Evolutionary conservation across 2,797 vertebrate species (phyloP), one percentile per base, ranked within the genome.

Genomic region (Kryptolebias ocellatus): DNA sequence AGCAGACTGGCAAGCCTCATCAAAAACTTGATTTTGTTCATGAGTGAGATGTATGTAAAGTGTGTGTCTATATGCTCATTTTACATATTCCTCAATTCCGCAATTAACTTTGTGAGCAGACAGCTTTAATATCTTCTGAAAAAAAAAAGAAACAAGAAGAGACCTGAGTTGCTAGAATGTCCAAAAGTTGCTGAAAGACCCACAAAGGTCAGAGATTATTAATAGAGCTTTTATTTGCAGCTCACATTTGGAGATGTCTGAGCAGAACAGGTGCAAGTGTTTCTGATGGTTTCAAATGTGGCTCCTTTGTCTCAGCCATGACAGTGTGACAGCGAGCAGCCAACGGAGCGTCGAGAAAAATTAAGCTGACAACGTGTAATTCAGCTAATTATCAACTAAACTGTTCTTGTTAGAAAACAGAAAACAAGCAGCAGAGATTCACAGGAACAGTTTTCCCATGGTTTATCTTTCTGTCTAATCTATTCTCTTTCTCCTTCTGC

Each of bases 401-500:
- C 1, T 53, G 20, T 53, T 18, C 2, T 24, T 17, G 15, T 20
- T 28, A 37, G 29, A 61, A 50, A 6, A 16, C 14, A 64, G 27
- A 31, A 18, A 54, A 20, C 6, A 18, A 31, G n/a, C 5, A 31
- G 58, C 8, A 34, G 74, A 57, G 39, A 57, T 60, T 9, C 49
- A 20, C 20, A 53, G 29, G 17, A 39, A 37, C n/a, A 24, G 1
- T 52, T 68, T 45, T 69, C 45, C 39, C 17, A n/a, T 50, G 39
- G 56, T 47, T 44, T 55, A 34, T 57, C 49, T 68, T 42, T 67
- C 39, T 50, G 12, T 78, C 58, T 72, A 61, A 76, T 68, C 61
- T 70, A 46, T 18, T 70, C 45, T 75, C 50, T 74, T 79, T 79
- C 72, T 78, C 66, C 67, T 37, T 47, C 58, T 67, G 28, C 79